phyloP scores from a whole-genome alignment of 2,797 vertebrate genomes.

The Echiichthys vipera region DNA sequence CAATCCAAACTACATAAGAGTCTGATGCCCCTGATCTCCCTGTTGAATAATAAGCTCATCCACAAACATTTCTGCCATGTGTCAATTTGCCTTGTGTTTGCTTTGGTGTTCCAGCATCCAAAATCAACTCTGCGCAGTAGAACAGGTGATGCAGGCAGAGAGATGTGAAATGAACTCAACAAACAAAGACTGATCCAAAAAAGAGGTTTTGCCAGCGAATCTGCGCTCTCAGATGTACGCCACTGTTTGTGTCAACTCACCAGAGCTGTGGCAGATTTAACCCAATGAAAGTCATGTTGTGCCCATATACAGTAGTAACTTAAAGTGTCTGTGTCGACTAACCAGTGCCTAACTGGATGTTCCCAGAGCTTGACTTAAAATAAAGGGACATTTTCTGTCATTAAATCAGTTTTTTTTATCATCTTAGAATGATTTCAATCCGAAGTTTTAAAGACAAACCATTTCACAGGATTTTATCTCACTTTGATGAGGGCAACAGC shows the following conservation, averaged over 20 bases:
- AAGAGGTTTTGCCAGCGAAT: neutral
- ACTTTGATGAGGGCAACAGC: neutral
- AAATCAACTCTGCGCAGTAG: neutral
- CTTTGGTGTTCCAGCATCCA: conserved; percentile 16
- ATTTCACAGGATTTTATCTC: neutral
- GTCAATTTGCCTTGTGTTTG: conserved; percentile 35
- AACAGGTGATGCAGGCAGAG: neutral
- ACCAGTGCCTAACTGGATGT: too few relatives aligned
- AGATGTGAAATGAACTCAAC: neutral
- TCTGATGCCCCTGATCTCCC: conserved; percentile 27
- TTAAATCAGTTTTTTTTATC: neutral
- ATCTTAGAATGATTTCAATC: neutral
- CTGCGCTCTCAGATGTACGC: neutral
- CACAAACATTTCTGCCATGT: conserved; percentile 26
- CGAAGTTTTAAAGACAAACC: neutral
- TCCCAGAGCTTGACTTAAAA: too few relatives aligned
- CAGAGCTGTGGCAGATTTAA: neutral
- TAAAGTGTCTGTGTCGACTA: too few relatives aligned
- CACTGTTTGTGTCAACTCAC: neutral
- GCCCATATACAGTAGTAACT: too few relatives aligned
- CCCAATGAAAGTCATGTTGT: neutral
- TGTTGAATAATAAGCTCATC: conserved; percentile 21
- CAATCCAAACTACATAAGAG: conserved; percentile 37
- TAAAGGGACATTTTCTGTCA: neutral
- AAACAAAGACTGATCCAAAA: neutral